Evolutionary conservation across 2,888 invertebrate species (phyloP).

Genomic region (Plusia festucae): DNA sequence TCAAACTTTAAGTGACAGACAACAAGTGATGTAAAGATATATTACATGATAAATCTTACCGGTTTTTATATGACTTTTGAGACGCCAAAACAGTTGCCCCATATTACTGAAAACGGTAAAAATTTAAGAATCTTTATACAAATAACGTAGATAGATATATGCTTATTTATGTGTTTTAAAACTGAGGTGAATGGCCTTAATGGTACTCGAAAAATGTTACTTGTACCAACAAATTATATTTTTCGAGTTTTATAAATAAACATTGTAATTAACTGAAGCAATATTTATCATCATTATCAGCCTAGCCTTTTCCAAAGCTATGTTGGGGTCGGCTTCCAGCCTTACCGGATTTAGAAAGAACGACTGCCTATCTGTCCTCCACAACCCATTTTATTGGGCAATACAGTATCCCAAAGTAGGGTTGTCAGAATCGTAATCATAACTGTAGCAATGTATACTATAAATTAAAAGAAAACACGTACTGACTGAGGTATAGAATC

Average conservation of each 20-base stretch:
- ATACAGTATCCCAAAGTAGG: too few relatives aligned
- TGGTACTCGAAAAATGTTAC: too few relatives aligned
- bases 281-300: too few relatives aligned
- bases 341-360: too few relatives aligned
- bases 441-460: too few relatives aligned
- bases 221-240: conserved; percentile 4
- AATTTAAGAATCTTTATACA: conserved; percentile 48
- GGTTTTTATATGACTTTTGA: conserved; percentile 38
- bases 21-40: conserved; percentile 21
- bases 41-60: conserved; percentile 41
- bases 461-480: too few relatives aligned
- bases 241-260: conserved; percentile 9
- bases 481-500: too few relatives aligned
- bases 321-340: too few relatives aligned
- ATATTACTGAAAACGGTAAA: conserved; percentile 37
- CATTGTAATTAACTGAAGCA: neutral
- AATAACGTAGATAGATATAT: conserved; percentile 46
- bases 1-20: conserved; percentile 19
- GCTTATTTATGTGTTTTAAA: conserved; percentile 35
- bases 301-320: too few relatives aligned
- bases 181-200: conserved; percentile 38
- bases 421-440: too few relatives aligned
- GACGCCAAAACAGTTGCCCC: conserved; percentile 23
- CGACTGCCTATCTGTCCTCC: too few relatives aligned
- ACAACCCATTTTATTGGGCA: too few relatives aligned